Evolutionary conservation across 2,888 invertebrate genomes (phyloP).

Genomic region (Diaperis boleti): DNA sequence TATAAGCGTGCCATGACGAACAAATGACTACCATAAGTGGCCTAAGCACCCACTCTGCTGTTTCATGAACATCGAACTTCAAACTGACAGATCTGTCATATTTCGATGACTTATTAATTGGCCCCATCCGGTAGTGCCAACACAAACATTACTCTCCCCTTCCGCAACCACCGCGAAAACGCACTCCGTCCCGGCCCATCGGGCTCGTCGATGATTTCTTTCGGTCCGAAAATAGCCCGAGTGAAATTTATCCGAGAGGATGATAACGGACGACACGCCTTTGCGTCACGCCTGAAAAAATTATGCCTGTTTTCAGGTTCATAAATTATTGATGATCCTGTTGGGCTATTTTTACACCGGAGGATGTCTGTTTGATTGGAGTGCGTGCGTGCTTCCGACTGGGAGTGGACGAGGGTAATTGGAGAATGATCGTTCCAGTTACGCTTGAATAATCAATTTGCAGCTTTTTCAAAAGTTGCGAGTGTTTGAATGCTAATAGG

Average conservation of each 20-base stretch:
- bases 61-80: too few relatives aligned
- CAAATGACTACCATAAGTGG: too few relatives aligned
- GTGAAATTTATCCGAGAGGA: constrained; percentile 21
- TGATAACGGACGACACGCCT: constrained; percentile 26
- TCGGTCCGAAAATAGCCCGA: constrained; percentile 2
- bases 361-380: constrained; percentile 31
- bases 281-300: constrained; percentile 18
- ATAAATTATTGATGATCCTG: constrained; percentile 31
- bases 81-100: too few relatives aligned
- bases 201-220: constrained; percentile 3
- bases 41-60: too few relatives aligned
- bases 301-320: constrained; percentile 12
- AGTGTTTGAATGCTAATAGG: too few relatives aligned
- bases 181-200: constrained; percentile 17
- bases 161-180: not conserved
- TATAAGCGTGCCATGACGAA: too few relatives aligned
- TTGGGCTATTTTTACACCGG: constrained; percentile 22
- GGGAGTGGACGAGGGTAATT: not conserved
- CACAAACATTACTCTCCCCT: too few relatives aligned
- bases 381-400: constrained; percentile 10
- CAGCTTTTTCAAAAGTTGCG: too few relatives aligned
- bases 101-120: too few relatives aligned
- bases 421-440: too few relatives aligned
- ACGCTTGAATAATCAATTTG: too few relatives aligned
- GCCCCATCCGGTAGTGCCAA: too few relatives aligned